A percentile compares a stretch with the other conserved stretches of the same genome.
phyloP scores from a whole-genome alignment of 1,140 invertebrate genomes.

The Camponotus pennsylvanicus region DNA sequence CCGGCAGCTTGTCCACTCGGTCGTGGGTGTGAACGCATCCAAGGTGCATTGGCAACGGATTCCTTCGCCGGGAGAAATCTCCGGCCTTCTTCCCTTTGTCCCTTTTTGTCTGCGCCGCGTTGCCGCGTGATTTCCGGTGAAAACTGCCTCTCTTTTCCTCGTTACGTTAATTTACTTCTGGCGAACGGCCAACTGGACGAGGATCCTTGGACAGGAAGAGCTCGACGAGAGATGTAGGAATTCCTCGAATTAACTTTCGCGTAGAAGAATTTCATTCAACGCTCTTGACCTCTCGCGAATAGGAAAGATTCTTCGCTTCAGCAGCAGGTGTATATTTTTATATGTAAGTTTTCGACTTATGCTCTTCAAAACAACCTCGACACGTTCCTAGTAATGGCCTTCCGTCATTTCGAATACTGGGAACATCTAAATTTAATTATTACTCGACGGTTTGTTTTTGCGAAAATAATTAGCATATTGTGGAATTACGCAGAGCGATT shows the following conservation, averaged over 20 bases:
- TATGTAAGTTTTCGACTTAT: background rate
- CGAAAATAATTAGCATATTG: background rate
- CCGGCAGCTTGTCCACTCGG: constrained; percentile 56
- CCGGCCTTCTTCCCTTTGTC: constrained; percentile 38
- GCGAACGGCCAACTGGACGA: constrained; percentile 68
- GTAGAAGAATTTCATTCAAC: constrained; percentile 55
- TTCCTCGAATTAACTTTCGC: constrained; percentile 61
- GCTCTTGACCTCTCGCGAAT: constrained; percentile 20
- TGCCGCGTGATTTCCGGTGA: constrained; percentile 66
- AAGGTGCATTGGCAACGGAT: constrained; percentile 64
- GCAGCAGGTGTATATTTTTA: background rate
- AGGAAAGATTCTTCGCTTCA: background rate
- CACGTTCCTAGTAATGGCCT: background rate
- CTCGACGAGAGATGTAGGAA: constrained; percentile 18
- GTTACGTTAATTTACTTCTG: constrained; percentile 79
- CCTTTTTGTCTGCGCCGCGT: constrained; percentile 33
- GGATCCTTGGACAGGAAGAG: constrained; percentile 35
- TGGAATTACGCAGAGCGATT: no score
- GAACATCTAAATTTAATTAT: background rate
- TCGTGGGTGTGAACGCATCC: constrained; percentile 59
- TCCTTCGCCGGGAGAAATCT: constrained; percentile 62
- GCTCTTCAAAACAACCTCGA: background rate
- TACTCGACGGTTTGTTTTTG: background rate
- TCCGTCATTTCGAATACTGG: background rate
- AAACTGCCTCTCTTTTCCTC: constrained; percentile 73